A percentile compares a stretch with the other conserved stretches of the same genome.
These are phyloP conservation scores for Aplidium turbinatum DNA, from an alignment of 23 tunicate genomes.

Conservation along the genomic window DNA sequence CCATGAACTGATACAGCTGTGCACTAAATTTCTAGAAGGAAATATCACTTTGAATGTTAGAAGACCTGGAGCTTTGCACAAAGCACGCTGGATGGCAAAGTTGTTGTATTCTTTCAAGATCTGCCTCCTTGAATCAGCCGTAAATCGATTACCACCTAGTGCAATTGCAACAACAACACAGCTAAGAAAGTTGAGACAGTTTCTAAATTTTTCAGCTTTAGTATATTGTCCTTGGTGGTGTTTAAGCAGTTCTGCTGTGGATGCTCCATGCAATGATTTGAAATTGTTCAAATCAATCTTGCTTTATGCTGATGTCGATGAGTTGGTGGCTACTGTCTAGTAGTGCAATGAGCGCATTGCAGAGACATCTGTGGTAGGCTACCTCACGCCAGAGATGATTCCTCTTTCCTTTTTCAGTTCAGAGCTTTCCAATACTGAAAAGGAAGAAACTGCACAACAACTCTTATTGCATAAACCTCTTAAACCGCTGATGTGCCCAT, in stretches of 20 bases:
- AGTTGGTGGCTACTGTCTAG: neutral
- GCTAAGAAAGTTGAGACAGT: neutral
- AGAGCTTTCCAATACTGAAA: neutral
- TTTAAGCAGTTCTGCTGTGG: neutral
- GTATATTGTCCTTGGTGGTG: slow-evolving; percentile 15
- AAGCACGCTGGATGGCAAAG: neutral
- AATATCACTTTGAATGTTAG: slow-evolving; percentile 4
- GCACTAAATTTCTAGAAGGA: slow-evolving; percentile 19
- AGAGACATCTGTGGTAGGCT: neutral
- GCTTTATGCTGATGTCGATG: slow-evolving; percentile 16
- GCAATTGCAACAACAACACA: neutral
- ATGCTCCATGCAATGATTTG: slow-evolving; percentile 9
- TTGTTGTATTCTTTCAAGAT: slow-evolving; percentile 15
- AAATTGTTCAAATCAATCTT: slow-evolving; percentile 1
- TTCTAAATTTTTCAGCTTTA: neutral
- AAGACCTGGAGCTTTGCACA: slow-evolving; percentile 10
- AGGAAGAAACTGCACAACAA: slow-evolving; percentile 9
- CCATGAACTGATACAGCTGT: slow-evolving; percentile 25
- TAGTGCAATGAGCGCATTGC: slow-evolving; percentile 1
- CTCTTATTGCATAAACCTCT: slow-evolving; percentile 2
- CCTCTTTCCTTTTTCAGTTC: slow-evolving; percentile 14
- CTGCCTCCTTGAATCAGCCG: slow-evolving; percentile 14
- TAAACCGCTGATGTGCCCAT: neutral
- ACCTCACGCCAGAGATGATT: slow-evolving; percentile 14
- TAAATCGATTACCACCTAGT: neutral